Conservation (phyloP, 2,797 vertebrate genomes). For the Cyprinodon diabolis region DNA sequence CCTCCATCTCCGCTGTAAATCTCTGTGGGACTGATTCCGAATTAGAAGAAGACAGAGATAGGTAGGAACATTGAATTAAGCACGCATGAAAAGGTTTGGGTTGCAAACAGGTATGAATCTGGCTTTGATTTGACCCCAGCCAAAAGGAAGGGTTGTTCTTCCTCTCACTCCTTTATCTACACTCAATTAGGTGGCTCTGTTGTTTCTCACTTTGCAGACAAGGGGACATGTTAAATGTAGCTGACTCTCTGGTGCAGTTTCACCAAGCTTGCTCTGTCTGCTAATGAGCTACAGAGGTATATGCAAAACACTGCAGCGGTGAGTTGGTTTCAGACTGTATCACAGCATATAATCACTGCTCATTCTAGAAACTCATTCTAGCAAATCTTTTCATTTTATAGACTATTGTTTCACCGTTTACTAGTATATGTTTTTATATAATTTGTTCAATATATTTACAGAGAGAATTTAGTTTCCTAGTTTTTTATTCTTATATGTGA, state of each 20-base stretch:
- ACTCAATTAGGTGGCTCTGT: neutral
- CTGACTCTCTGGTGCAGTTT: slow-evolving; percentile 1
- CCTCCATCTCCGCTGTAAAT: slow-evolving; percentile 40
- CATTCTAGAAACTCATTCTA: too few relatives aligned
- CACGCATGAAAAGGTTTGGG: slow-evolving; percentile 8
- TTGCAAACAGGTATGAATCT: slow-evolving; percentile 6
- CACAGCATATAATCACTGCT: slow-evolving; percentile 1
- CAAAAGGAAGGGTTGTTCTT: neutral
- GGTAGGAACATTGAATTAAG: slow-evolving; percentile 27
- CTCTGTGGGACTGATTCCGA: slow-evolving; percentile 25
- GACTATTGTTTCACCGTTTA: too few relatives aligned
- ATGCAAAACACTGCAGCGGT: slow-evolving; percentile 15
- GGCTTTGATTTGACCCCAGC: neutral
- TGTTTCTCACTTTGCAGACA: neutral
- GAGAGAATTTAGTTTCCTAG: too few relatives aligned
- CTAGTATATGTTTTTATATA: too few relatives aligned
- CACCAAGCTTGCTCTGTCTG: neutral
- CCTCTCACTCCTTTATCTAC: neutral
- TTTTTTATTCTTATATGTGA: too few relatives aligned
- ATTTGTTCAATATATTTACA: too few relatives aligned
- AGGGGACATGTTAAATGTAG: neutral
- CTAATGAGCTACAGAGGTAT: slow-evolving; percentile 4
- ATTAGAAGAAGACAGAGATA: slow-evolving; percentile 3
- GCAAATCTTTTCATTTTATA: too few relatives aligned
- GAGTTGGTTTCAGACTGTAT: neutral